These are phyloP conservation scores for Perognathus longimembris DNA, from an alignment of 2,113 vertebrate species.

Conservation along the genomic window DNA sequence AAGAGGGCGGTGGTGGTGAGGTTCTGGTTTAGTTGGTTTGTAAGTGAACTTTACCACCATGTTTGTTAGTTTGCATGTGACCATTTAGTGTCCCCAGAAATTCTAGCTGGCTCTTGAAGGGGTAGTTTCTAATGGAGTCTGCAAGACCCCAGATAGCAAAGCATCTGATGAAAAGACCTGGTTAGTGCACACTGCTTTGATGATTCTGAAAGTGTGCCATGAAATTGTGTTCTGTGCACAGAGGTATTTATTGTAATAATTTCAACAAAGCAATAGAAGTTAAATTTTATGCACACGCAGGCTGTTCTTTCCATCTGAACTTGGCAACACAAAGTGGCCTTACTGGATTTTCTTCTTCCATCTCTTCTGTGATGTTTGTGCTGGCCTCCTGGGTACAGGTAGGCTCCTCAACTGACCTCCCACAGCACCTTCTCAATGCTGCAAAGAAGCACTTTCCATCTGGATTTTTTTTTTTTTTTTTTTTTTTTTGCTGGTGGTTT, in stretches of 20 bases:
- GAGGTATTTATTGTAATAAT: slow-evolving; percentile 3
- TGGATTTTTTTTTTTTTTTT: too few relatives aligned
- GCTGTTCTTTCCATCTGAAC: not conserved
- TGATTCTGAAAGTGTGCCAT: not conserved
- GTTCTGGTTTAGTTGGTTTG: not conserved
- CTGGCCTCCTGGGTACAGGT: not conserved
- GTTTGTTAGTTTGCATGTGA: not conserved
- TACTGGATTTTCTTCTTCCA: not conserved
- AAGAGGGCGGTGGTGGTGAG: not conserved
- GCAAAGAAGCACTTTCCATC: rapidly evolving
- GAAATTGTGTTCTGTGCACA: not conserved
- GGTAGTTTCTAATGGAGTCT: not conserved
- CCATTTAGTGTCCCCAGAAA: not conserved
- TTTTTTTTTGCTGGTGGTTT: not conserved
- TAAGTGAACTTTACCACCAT: too few relatives aligned
- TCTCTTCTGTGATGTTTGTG: not conserved
- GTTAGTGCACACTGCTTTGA: not conserved
- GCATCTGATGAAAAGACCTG: not conserved
- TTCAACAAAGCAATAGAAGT: not conserved
- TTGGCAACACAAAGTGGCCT: not conserved
- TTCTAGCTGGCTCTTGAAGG: not conserved
- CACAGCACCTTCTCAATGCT: not conserved
- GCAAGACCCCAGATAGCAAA: not conserved
- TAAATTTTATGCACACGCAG: not conserved
- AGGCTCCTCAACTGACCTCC: not conserved